Evolutionary conservation across 1,140 invertebrate species (phyloP), one percentile per base, ranked within the genome.

Genomic region (Drosophila parvula): DNA sequence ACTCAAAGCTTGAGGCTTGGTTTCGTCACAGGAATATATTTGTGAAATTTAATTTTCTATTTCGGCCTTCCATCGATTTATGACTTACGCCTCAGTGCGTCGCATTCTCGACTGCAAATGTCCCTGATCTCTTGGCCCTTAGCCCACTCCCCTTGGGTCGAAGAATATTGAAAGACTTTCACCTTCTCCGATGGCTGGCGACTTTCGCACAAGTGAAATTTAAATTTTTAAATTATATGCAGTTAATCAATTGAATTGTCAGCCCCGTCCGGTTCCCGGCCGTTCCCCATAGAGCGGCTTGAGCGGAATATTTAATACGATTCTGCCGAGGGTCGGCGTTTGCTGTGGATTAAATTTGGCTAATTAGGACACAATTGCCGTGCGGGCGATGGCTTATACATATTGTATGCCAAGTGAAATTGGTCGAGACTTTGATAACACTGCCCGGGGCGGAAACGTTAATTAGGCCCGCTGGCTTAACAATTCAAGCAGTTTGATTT

Each of bases 201-300:
- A 80, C 83, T 88, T 88, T 88, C 83, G 75, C 83, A 65, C 84
- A 67, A 86, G 82, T 88, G 82, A 86, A 83, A 76, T 69, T 89
- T 74, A 45, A 65, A 70, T 69, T 80, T 89, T 83, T 47, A 88
- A 80, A 80, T 83, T 77, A 57, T 79, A 60, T 61, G 48, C 83
- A 62, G 64, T 74, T 74, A 64, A 88, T 82, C 83, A 82, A 76
- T 77, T 82, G 78, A 88, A 86, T 86, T 63, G 76, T 65, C 50
- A 48, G 58, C 34, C 51, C 56, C 53, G 38, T n/a, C 18, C 32
- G 38, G 30, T 48, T 30, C 51, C 56, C 53, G 38, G 18, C 18
- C 32, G 38, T 27, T 48, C 64, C 48, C 38, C 34, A 58, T n/a
- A 58, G 45, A 18, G 38, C 43, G 43, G 38, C 68, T 81, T 73